These are phyloP conservation scores for Ophonus ardosiacus DNA, from an alignment of 2,888 invertebrate species.

Conservation along the genomic window DNA sequence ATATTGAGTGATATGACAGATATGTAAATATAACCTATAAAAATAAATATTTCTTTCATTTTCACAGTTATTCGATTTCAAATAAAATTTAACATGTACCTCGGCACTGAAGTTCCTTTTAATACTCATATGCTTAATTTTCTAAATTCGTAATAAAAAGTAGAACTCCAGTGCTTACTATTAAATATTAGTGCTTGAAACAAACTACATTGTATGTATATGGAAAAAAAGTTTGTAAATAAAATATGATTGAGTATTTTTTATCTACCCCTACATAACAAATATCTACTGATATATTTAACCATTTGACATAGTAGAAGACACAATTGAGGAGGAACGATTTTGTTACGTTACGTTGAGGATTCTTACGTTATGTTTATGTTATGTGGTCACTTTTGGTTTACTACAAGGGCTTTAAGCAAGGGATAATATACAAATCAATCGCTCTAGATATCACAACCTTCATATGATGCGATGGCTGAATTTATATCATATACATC, in stretches of 20 bases:
- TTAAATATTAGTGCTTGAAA: no score
- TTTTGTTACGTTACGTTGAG: conserved; percentile 20
- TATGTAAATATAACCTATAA: no score
- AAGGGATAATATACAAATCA: neutral
- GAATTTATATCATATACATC: neutral
- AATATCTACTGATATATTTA: conserved; percentile 35
- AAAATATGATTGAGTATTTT: neutral
- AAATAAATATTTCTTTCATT: no score
- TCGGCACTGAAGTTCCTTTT: no score
- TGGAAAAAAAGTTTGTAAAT: neutral
- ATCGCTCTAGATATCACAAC: neutral
- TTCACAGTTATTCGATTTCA: no score
- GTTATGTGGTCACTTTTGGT: neutral
- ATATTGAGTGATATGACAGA: no score
- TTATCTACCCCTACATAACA: conserved; percentile 9
- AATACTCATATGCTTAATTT: no score
- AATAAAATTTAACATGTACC: no score
- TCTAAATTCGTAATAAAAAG: no score
- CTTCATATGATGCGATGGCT: neutral
- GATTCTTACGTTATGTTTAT: conserved; percentile 2
- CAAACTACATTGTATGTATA: neutral
- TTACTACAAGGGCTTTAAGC: neutral
- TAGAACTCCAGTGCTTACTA: neutral
- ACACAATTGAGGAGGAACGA: conserved; percentile 47
- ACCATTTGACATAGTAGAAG: conserved; percentile 28